phyloP scores from a whole-genome alignment of 2,113 vertebrate species.

The Lophius piscatorius region DNA sequence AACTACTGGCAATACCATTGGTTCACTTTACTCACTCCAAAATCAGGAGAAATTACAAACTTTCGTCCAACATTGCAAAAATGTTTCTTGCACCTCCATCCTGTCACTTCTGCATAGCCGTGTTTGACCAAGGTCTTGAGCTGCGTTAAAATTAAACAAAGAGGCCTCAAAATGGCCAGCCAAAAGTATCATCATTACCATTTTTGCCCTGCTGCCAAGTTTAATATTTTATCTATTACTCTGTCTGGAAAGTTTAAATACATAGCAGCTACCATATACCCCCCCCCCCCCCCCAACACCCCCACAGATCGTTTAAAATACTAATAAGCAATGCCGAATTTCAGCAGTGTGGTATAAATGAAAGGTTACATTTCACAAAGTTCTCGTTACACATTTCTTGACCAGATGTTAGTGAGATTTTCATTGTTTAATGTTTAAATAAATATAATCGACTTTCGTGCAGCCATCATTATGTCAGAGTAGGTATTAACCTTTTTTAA shows the following conservation, averaged over 20 bases:
- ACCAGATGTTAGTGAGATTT: slow-evolving; percentile 19
- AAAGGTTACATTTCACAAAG: slow-evolving; percentile 41
- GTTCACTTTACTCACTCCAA: too few relatives aligned
- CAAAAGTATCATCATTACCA: slow-evolving; percentile 75
- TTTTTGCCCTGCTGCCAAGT: slow-evolving; percentile 54
- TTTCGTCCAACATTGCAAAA: not conserved
- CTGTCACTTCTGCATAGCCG: slow-evolving; percentile 46
- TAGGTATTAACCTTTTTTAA: slow-evolving; percentile 24
- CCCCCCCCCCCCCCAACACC: slow-evolving; percentile 34
- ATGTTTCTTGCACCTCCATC: slow-evolving; percentile 16
- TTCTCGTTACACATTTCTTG: slow-evolving; percentile 5
- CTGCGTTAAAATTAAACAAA: slow-evolving; percentile 70
- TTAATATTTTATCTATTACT: slow-evolving; percentile 70
- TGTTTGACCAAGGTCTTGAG: slow-evolving; percentile 62
- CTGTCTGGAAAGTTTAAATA: slow-evolving; percentile 67
- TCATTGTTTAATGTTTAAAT: slow-evolving; percentile 43
- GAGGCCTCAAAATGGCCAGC: slow-evolving; percentile 46
- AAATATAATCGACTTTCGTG: slow-evolving; percentile 36
- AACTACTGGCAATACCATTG: too few relatives aligned
- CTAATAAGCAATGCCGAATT: slow-evolving; percentile 52
- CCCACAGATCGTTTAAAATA: slow-evolving; percentile 47
- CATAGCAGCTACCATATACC: slow-evolving; percentile 55
- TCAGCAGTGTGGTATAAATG: slow-evolving; percentile 40
- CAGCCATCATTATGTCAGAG: slow-evolving; percentile 42
- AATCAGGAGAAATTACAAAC: too few relatives aligned